Conservation (phyloP, 2,888 invertebrate species). For the Pseudococcus jackbeardsleyi region DNA sequence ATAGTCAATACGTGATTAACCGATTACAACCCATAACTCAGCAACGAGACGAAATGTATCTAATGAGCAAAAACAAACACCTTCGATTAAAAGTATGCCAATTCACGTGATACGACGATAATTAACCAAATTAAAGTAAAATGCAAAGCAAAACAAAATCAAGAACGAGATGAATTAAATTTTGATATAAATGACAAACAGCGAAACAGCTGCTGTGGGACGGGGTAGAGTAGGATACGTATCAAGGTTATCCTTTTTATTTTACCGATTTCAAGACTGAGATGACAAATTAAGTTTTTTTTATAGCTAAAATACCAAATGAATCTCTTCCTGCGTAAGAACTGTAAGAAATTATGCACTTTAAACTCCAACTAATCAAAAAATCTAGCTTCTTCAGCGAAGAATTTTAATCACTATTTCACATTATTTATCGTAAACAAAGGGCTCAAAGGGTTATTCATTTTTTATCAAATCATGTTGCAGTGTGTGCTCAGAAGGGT, state of each 20-base stretch:
- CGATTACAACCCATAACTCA: background rate
- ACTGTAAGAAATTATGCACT: background rate
- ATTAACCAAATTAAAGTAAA: conserved; percentile 14
- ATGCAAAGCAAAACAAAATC: background rate
- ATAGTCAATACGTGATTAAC: background rate
- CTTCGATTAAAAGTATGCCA: background rate
- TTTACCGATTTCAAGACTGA: background rate
- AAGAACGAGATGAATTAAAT: conserved; percentile 4
- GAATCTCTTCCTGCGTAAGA: background rate
- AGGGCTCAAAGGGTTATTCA: too few species aligned
- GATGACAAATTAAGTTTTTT: background rate
- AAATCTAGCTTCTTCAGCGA: too few species aligned
- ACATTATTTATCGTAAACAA: too few species aligned
- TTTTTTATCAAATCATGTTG: too few species aligned
- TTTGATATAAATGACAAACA: background rate
- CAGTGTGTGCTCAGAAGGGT: too few species aligned
- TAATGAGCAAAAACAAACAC: background rate
- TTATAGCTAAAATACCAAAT: background rate
- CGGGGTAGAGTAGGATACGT: background rate
- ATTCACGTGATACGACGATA: background rate
- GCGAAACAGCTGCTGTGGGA: background rate
- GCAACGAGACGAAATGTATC: background rate
- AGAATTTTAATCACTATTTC: too few species aligned
- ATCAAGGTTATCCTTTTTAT: background rate
- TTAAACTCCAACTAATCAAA: background rate